Conservation (phyloP, 2,888 invertebrate genomes). For the Plagodis pulveraria region DNA sequence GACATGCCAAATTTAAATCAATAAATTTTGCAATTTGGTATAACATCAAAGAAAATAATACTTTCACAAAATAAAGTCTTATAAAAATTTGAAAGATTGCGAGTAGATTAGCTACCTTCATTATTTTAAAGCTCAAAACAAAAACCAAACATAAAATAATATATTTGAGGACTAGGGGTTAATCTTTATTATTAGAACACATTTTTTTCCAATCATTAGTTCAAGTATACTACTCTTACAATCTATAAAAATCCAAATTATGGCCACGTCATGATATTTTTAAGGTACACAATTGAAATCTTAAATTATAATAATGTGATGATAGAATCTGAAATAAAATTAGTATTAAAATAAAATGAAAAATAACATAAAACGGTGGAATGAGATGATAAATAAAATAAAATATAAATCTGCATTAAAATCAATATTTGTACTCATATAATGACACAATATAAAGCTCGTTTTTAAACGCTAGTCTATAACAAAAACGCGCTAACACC, state of each 20-base stretch:
- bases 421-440: constrained; percentile 38
- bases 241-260: constrained; percentile 48
- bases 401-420: constrained; percentile 25
- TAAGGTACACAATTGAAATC: constrained; percentile 44
- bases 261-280: constrained; percentile 54
- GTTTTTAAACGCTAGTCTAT: constrained; percentile 10
- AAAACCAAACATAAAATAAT: constrained; percentile 31
- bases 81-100: not conserved
- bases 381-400: constrained; percentile 34
- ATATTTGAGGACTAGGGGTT: constrained; percentile 61
- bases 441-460: constrained; percentile 25
- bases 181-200: constrained; percentile 50
- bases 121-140: constrained; percentile 26
- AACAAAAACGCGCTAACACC: constrained; percentile 24
- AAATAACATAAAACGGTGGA: constrained; percentile 31
- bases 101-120: too few species aligned
- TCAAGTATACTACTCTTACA: constrained; percentile 35
- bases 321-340: constrained; percentile 29
- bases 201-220: constrained; percentile 31
- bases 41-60: constrained; percentile 11
- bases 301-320: constrained; percentile 27
- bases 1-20: not conserved
- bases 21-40: constrained; percentile 12
- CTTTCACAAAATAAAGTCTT: constrained; percentile 6
- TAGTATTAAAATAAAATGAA: constrained; percentile 26